These are phyloP conservation scores for Leptopilina syphax DNA, from an alignment of 2,888 invertebrate genomes.

Conservation along the genomic window DNA sequence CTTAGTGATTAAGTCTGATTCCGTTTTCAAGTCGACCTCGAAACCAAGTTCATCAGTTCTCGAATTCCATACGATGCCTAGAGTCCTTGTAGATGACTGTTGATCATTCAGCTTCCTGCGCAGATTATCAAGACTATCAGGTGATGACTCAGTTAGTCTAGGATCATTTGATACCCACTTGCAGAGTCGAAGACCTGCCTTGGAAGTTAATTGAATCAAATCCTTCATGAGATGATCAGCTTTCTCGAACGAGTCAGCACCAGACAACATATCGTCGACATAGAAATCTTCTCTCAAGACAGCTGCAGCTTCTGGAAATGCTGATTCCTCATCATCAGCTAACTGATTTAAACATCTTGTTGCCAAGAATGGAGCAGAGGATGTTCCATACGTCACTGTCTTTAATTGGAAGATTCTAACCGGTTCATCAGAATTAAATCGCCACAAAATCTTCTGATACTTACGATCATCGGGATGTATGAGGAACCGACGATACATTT, in stretches of 20 bases:
- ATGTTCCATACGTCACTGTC: too few species aligned
- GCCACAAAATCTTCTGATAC: too few species aligned
- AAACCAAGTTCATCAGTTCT: background rate
- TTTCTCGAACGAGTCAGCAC: conserved; percentile 4
- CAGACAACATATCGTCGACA: conserved; percentile 11
- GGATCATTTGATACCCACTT: background rate
- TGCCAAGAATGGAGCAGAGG: too few species aligned
- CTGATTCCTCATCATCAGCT: too few species aligned
- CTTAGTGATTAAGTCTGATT: too few species aligned
- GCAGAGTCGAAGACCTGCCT: background rate
- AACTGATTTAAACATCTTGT: too few species aligned
- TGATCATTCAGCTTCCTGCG: background rate
- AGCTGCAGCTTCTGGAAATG: too few species aligned
- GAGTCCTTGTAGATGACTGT: background rate
- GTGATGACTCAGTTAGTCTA: background rate
- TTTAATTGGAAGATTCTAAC: too few species aligned
- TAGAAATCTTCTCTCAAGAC: background rate
- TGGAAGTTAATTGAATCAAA: background rate
- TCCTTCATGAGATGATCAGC: background rate
- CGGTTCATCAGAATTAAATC: too few species aligned
- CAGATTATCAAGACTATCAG: background rate
- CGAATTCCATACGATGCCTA: background rate
- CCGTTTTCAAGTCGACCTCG: background rate
- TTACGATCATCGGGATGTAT: conserved; percentile 46
- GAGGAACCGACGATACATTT: too few species aligned